Evolutionary conservation across 2,888 invertebrate species (phyloP).

Genomic region (Ischnus inquisitorius): DNA sequence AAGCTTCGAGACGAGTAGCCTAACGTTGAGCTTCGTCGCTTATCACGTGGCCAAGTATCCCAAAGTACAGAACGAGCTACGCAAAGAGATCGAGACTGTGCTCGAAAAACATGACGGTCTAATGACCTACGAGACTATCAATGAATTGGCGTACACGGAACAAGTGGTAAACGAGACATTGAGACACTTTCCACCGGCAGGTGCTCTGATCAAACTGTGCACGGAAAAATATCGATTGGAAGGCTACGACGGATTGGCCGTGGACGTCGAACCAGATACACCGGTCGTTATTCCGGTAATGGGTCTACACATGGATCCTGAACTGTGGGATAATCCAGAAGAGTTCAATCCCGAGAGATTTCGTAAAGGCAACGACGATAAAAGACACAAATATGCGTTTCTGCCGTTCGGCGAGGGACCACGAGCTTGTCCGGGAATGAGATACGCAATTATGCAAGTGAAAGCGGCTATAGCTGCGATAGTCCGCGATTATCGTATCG

Average conservation of each 20-base stretch:
- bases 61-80: constrained; percentile 84
- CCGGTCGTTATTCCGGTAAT: constrained; percentile 69
- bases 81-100: constrained; percentile 84
- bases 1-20: constrained; percentile 86
- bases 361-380: constrained; percentile 35
- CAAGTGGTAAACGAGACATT: constrained; percentile 82
- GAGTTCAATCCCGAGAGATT: constrained; percentile 70
- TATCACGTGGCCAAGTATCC: constrained; percentile 85
- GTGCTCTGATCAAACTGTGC: constrained; percentile 69
- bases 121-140: constrained; percentile 85
- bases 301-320: constrained; percentile 68
- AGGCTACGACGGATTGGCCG: constrained; percentile 73
- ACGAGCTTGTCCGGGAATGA: constrained; percentile 55
- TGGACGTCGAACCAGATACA: constrained; percentile 70
- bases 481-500: constrained; percentile 60
- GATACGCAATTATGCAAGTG: constrained; percentile 61
- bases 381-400: constrained; percentile 46
- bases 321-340: constrained; percentile 65
- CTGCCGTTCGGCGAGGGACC: constrained; percentile 63
- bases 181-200: constrained; percentile 66
- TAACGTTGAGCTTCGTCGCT: constrained; percentile 84
- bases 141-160: constrained; percentile 85
- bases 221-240: constrained; percentile 65
- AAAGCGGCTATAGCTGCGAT: constrained; percentile 66
- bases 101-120: constrained; percentile 79